These are phyloP conservation scores for Falco punctatus DNA, from an alignment of 2,113 vertebrate genomes.

Conservation along the genomic window DNA sequence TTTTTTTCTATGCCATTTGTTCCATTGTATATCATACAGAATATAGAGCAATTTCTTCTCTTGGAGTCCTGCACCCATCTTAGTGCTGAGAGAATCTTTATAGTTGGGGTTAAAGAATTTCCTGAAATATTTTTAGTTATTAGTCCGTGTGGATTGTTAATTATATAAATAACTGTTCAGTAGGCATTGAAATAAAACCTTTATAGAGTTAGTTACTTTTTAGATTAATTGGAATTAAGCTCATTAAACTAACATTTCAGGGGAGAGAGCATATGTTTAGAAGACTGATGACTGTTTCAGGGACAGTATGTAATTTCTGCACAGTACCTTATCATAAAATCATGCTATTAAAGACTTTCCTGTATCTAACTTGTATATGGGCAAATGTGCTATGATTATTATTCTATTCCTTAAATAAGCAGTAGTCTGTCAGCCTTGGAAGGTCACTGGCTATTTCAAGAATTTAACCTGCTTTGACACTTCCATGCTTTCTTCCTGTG, in stretches of 20 bases:
- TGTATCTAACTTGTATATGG: background rate
- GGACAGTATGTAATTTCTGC: background rate
- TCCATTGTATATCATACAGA: background rate
- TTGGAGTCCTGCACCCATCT: background rate
- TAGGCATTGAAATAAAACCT: background rate
- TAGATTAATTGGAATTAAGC: background rate
- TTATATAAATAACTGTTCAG: background rate
- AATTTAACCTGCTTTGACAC: slow-evolving; percentile 27
- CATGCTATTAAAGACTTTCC: background rate
- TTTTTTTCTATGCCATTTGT: background rate
- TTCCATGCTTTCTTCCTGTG: slow-evolving; percentile 29
- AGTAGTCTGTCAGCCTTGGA: background rate
- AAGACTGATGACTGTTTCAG: background rate
- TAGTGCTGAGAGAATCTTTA: background rate
- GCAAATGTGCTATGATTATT: background rate
- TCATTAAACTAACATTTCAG: background rate
- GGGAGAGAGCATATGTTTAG: background rate
- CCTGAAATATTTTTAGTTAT: background rate
- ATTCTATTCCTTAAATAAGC: background rate
- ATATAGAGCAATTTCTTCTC: background rate
- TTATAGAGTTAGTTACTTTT: background rate
- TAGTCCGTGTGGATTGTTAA: background rate
- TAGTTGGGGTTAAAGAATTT: background rate
- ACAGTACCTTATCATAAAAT: background rate
- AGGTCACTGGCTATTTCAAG: background rate